Evolutionary conservation across 2,888 invertebrate species (phyloP), one percentile per base, ranked within the genome.

Genomic region (Apodemia mormo): DNA sequence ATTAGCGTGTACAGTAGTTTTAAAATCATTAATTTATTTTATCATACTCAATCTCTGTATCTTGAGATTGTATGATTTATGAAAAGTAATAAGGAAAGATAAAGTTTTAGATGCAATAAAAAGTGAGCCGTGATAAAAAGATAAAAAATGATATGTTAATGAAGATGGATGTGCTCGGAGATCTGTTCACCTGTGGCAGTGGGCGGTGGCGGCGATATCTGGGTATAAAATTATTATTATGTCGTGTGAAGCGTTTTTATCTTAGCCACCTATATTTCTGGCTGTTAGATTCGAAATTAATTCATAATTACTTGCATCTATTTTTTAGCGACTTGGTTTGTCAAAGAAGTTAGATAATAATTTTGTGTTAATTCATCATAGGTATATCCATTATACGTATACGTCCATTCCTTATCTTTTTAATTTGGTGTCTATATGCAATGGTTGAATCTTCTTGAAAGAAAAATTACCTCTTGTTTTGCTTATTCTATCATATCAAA

Each of bases 121-220:
- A 76, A 73, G n/a, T 68, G 65, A 67, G 70, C 22, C 6, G 45
- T n/a, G 83, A 80, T 84, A 83, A 80, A 74, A 68, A 75, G 81
- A 81, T 84, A 83, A 80, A 74, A 49, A 77, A 77, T 73, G 74
- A 76, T 77, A 73, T 73, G 70, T 71, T 84, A 85, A 85, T 85
- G 81, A 82, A 82, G 84, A 85, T 76, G 76, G 81, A 87, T 74
- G 61, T 33, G 14, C 33, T 61, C 33, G n/a, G 49, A 52, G 14
- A 52, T 52, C 49, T 14, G 49, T 49, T 49, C 5, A 52, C n/a
- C 49, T n/a, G 3, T 22, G 14, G 12, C 14, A 4, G 12, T 14
- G 49, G 49, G 49, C 14, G 5, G 45, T 52, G n/a, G n/a, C 14
- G 49, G 49, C n/a, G 5, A 10, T n/a, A n/a, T 52, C 8, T 54